Base-by-base conservation (phyloP, 2,797 vertebrate species). In the Ibycter americanus region DNA sequence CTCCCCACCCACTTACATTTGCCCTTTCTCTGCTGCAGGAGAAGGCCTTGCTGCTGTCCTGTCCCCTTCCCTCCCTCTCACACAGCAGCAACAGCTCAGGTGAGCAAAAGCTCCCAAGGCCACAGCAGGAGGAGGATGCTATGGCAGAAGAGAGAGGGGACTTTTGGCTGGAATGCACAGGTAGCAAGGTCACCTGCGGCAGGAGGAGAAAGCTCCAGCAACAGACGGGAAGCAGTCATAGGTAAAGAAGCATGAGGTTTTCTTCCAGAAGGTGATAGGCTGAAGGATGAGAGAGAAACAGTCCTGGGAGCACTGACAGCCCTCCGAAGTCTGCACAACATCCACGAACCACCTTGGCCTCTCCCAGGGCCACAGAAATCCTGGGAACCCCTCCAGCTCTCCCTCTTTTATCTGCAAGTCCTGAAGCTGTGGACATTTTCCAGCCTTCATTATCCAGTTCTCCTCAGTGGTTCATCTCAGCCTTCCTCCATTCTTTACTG, bases 261-360 rank as follows among this genome's bases (percentile, higher is more conserved):
- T 51, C 27, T 63, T 71, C n/a, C 40, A 90, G 36, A n/a, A 87
- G 74, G 71, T 36, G 6, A 19, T 25, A 71, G 62, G 8, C 6
- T 82, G 3, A 7, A 31, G 7, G 14, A 36, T 47, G 36, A 73
- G 47, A 87, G 6, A 23, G 2, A 78, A 85, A 51, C 23, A 70
- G 21, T 55, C 7, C 38, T 4, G 1, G 22, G 31, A 83, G 36
- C 10, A 51, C 12, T 6, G 21, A 42, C 6, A 68, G 38, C 6
- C 15, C 46, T 73, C 7, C 18, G 38, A 73, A 71, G 15, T 22
- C n/a, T 92, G 8, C 27, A 62, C 1, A 8, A 59, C 6, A 1
- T 19, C 25, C 4, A 4, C 3, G 44, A 76, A 59, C 2, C 3
- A 4, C 15, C 49, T 0, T 26, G 44, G 21, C 25, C 26, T 68